Conservation (phyloP, 2,888 invertebrate species). For the Thymelicus acteon region DNA sequence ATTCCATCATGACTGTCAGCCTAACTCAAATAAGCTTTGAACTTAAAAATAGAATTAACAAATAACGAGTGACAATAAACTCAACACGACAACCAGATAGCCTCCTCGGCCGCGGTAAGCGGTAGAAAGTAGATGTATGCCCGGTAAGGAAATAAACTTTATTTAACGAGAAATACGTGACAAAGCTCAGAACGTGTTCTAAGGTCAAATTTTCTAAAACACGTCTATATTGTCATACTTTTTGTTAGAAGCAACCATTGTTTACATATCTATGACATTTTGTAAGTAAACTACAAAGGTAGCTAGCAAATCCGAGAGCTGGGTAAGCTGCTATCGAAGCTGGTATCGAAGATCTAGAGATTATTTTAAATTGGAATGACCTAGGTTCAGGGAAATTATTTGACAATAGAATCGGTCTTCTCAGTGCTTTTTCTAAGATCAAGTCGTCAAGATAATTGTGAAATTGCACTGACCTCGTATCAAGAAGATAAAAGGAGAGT, state of each 20-base stretch:
- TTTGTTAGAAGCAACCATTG: background rate
- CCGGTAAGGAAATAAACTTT: slow-evolving; percentile 13
- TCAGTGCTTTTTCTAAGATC: background rate
- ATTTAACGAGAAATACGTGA: slow-evolving; percentile 28
- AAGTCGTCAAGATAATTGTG: background rate
- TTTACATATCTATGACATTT: background rate
- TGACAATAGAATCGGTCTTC: background rate
- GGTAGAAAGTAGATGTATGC: slow-evolving; percentile 20
- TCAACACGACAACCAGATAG: background rate
- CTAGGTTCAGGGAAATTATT: background rate
- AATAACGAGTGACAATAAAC: background rate
- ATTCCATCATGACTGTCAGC: too few relatives aligned
- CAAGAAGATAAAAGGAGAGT: background rate
- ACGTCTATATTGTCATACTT: background rate
- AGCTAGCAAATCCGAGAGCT: too few relatives aligned
- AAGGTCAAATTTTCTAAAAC: slow-evolving; percentile 14
- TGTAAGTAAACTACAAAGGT: too few relatives aligned
- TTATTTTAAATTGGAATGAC: too few relatives aligned
- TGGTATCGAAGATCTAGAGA: too few relatives aligned
- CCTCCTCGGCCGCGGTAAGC: background rate
- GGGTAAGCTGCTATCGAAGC: too few relatives aligned
- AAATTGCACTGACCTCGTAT: background rate
- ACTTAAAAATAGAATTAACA: background rate
- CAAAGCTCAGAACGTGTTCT: slow-evolving; percentile 3
- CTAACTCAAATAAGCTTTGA: too few relatives aligned